Evolutionary conservation across 1,140 invertebrate species (phyloP), one percentile per base, ranked within the genome.

Genomic region (Drosophila rhopaloa): DNA sequence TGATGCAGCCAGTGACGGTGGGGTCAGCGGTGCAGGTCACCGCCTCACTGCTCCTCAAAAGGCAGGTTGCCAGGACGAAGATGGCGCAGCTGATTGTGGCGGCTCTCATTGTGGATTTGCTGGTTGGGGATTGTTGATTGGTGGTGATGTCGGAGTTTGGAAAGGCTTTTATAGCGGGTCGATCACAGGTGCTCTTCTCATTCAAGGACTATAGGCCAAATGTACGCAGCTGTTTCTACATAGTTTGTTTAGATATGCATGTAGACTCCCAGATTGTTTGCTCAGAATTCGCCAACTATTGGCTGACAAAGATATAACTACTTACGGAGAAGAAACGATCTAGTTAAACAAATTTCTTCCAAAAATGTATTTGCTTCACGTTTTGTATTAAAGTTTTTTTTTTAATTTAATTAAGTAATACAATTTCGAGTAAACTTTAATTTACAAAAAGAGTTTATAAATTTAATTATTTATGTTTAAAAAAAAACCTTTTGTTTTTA

Each of bases 161-260:
- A 11, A 16, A 6, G 19, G 27, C 37, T 74, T 75, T 41, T 74
- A 74, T 74, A 74, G 57, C 16, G 4, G 10, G 16, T 77, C 55
- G 32, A 71, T 71, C 16, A 1, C 10, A 59, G 67, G 27, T 32
- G 44, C 24, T 10, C 24, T 13, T 29, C 14, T 24, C 11, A 37
- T 2, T 5, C 9, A 13, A 11, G 32, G 50, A 53, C 35, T 19
- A 48, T 53, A 16, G 27, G 14, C 9, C 11, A 46, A 44, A 72
- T 61, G 14, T 68, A 37, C 46, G 43, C 77, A 81, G 77, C 55
- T 81, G 77, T 54, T 80, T 35, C n/a, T 11, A 44, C 29, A 8
- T 1, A 16, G 29, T 63, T 35, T 51, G 35, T 0, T n/a, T 51
- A 50, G 4, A 10, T 16, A 24, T 38, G 14, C 4, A 24, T 24